These are phyloP conservation scores for Labeo calbasu DNA, from an alignment of 2,797 vertebrate genomes.

Conservation along the genomic window DNA sequence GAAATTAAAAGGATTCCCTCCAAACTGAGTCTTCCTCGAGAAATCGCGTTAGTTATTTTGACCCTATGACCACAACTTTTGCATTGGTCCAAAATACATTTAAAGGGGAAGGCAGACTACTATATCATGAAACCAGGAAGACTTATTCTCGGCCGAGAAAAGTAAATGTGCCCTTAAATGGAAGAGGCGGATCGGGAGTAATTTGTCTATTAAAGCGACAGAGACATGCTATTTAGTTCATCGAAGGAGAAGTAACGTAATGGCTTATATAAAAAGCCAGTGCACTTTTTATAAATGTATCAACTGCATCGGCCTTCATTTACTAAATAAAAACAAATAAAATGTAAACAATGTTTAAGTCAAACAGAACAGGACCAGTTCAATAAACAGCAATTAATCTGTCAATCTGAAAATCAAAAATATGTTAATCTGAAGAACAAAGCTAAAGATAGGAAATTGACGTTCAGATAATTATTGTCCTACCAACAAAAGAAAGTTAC, in stretches of 20 bases:
- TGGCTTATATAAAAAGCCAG: background rate
- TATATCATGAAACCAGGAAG: conserved; percentile 62
- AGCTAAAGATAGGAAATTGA: background rate
- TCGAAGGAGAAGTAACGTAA: background rate
- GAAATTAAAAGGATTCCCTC: conserved; percentile 4
- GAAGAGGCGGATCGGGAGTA: conserved; percentile 60
- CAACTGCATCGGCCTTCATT: background rate
- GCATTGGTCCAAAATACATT: conserved; percentile 34
- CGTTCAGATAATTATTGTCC: background rate
- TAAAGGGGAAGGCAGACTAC: conserved; percentile 57
- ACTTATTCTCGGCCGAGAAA: conserved; percentile 59
- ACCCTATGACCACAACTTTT: conserved; percentile 38
- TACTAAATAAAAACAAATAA: background rate
- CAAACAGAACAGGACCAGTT: background rate
- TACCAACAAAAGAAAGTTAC: no score
- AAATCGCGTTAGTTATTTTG: conserved; percentile 21
- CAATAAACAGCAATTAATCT: background rate
- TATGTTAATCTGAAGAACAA: background rate
- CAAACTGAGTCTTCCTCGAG: background rate
- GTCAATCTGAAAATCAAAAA: background rate
- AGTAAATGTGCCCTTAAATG: conserved; percentile 69
- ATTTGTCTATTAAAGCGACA: conserved; percentile 63
- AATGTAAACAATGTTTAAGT: background rate
- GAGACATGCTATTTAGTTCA: background rate
- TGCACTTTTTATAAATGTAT: background rate